Base-by-base conservation (phyloP, 2,113 vertebrate species). In the Syrmaticus mikado region DNA sequence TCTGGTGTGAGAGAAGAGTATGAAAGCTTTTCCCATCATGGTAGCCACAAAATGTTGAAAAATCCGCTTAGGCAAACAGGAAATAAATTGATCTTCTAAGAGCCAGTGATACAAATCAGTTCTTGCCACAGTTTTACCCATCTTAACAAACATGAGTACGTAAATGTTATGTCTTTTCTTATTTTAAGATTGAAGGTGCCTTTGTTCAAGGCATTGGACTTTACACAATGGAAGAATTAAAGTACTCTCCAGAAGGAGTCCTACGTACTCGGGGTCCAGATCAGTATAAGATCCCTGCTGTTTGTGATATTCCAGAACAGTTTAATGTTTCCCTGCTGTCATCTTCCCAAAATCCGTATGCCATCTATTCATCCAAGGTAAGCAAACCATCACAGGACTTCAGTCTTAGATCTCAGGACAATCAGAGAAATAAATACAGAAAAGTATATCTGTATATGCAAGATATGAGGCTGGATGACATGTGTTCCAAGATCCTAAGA, bases 351-450 rank as follows among this genome's bases (percentile, higher is more conserved):
- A 99, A 98, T 96, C 98, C 98, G 20, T 93, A 98, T 34, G 98
- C 98, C 77, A 98, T 99, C 97, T 99, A 98, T 90, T 98, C 98
- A 46, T 99, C 98, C 21, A 99, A 99, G 98, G 98, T 98, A 94
- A 96, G 95, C 55, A 73, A 28, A 28, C 15, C 13, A 38, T 43
- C 41, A 79, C 28, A n/a, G 34, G 12, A 9, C 16, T 22, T 17
- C 13, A 52, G 74, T 89, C 50, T 71, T 73, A 82, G 20, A 48
- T 71, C 11, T 6, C 32, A 61, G 18, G 16, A 58, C 22, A 52
- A 46, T 74, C 55, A 58, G 28, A 76, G 30, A 77, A 85, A 71
- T 70, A 50, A 46, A n/a, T 72, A 27, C 18, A 27, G 85, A 92
- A 62, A n/a, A 27, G 6, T 57, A 73, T 5, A 7, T 72, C 43